Conservation (phyloP, 1,140 invertebrate species). For the Gryllus bimaculatus region DNA sequence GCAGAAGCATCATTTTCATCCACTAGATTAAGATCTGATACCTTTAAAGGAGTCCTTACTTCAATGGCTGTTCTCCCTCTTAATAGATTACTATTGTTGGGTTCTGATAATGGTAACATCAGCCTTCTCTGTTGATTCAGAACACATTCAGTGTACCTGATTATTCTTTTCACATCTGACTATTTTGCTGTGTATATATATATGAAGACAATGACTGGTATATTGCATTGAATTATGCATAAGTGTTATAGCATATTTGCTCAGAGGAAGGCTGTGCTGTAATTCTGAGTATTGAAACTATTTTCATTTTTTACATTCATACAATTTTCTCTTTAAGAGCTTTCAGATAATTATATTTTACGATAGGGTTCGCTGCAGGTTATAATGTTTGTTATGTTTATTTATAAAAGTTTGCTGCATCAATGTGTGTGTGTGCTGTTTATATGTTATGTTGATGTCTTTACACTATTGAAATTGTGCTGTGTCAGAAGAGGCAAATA, state of each 20-base stretch:
- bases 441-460: not conserved
- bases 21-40: constrained; percentile 77
- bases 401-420: not conserved
- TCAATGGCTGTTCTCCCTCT: constrained; percentile 79
- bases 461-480: not conserved
- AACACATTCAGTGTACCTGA: too few species aligned
- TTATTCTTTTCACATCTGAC: not conserved
- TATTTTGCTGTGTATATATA: not conserved
- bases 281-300: not conserved
- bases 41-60: constrained; percentile 84
- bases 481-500: not conserved
- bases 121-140: constrained; percentile 64
- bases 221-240: not conserved
- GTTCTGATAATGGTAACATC: constrained; percentile 83
- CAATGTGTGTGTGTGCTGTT: not conserved
- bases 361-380: not conserved
- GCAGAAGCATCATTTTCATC: constrained; percentile 66
- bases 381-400: not conserved
- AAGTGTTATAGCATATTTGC: not conserved
- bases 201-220: not conserved
- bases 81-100: constrained; percentile 77
- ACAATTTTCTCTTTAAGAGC: not conserved
- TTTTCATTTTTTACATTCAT: not conserved
- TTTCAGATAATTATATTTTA: not conserved
- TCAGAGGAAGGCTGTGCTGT: not conserved